Conservation (phyloP, 2,888 invertebrate genomes). For the Oeneis ivallda region DNA sequence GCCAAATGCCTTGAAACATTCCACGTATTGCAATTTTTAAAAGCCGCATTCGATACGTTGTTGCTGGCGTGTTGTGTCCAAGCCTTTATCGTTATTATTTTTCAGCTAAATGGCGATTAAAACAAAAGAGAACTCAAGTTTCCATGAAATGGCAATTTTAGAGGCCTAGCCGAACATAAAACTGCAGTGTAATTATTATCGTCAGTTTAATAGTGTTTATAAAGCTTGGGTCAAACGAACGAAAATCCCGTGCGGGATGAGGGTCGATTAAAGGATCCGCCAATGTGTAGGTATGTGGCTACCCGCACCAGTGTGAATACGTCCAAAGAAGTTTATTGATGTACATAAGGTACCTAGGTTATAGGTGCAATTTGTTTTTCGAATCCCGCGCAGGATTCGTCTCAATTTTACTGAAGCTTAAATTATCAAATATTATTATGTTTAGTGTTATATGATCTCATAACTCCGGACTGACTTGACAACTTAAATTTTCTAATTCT, state of each 20-base stretch:
- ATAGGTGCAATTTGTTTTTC: neutral
- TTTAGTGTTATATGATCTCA: conserved; percentile 66
- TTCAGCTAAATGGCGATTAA: neutral
- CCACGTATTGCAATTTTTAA: too few relatives aligned
- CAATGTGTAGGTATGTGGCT: neutral
- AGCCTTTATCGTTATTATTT: neutral
- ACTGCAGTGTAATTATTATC: conserved; percentile 27
- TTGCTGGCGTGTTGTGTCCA: neutral
- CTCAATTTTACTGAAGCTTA: neutral
- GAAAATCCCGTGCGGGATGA: neutral
- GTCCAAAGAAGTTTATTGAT: neutral
- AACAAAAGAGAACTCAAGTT: conserved; percentile 42
- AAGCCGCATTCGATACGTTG: too few relatives aligned
- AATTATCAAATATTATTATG: conserved; percentile 19
- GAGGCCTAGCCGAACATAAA: conserved; percentile 50
- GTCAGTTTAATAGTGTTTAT: conserved; percentile 27
- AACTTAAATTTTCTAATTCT: conserved; percentile 40
- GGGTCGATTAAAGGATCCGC: neutral
- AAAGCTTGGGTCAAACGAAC: neutral
- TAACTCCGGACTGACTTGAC: conserved; percentile 58
- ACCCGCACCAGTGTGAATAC: neutral
- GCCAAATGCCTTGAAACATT: too few relatives aligned
- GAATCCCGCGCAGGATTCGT: neutral
- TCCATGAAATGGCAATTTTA: conserved; percentile 41
- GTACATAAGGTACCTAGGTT: too few relatives aligned